Evolutionary conservation across 1,140 invertebrate genomes (phyloP).

Genomic region (Aradophagus sp.): DNA sequence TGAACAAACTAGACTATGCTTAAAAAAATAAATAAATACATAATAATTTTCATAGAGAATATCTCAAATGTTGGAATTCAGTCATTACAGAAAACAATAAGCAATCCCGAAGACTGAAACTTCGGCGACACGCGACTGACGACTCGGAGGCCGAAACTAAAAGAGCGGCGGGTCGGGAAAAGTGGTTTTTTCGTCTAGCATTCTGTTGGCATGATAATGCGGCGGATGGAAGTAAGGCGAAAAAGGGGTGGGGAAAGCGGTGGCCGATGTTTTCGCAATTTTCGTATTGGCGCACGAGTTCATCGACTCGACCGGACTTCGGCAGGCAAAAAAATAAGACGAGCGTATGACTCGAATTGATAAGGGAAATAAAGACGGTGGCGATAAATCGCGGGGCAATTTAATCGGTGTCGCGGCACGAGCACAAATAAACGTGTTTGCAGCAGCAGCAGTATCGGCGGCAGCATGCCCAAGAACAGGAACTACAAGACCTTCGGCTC

Average conservation of each 20-base stretch:
- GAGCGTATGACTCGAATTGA: conserved; percentile 24
- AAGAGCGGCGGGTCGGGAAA: too few species aligned
- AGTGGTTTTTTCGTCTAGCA: too few species aligned
- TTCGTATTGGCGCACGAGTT: conserved; percentile 31
- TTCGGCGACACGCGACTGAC: too few species aligned
- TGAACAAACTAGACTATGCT: too few species aligned
- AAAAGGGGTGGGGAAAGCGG: conserved; percentile 3
- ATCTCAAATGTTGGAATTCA: too few species aligned
- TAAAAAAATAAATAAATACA: too few species aligned
- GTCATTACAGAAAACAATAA: too few species aligned
- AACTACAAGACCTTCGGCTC: conserved; percentile 62
- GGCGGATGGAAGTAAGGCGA: background rate
- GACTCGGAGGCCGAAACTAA: too few species aligned
- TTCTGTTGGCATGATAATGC: too few species aligned
- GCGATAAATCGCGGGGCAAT: conserved; percentile 31
- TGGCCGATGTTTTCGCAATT: conserved; percentile 23
- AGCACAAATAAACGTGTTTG: conserved; percentile 47
- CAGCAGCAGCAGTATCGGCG: conserved; percentile 19
- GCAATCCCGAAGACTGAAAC: too few species aligned
- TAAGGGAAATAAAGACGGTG: conserved; percentile 39
- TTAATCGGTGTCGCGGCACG: conserved; percentile 37
- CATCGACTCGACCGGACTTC: conserved; percentile 40
- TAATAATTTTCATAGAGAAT: too few species aligned
- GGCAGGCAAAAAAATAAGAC: conserved; percentile 37
- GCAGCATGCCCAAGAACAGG: conserved; percentile 58